Evolutionary conservation across 1,140 invertebrate genomes (phyloP), one percentile per base, ranked within the genome.

Genomic region (Drosophila pruinosa): DNA sequence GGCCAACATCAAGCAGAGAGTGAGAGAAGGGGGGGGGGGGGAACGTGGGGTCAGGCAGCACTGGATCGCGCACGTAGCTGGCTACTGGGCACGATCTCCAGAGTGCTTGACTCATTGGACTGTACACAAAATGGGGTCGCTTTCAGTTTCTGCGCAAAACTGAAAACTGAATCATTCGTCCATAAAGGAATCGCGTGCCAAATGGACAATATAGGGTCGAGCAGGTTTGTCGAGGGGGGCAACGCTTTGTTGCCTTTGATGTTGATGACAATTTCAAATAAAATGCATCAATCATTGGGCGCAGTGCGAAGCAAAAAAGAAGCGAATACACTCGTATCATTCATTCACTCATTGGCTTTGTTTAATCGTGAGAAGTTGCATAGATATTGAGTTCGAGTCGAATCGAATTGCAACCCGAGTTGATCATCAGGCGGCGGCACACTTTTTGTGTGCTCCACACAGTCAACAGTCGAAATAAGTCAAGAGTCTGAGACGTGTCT

Each of bases 211-310:
- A 24, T 14, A 22, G 22, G 4, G 7, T 4, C 15, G 22, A 22
- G 22, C 7, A 24, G 34, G n/a, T 6, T 7, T 3, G 22, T 21
- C 1, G 41, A 12, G 4, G 21, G 19, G 21, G 14, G 22, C 38
- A 53, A 63, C 48, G 56, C 34, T 68, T 72, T 80, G 56, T 64
- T 72, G 45, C 63, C 75, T 61, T 67, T 81, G 78, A 80, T 67
- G 68, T 74, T 77, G 57, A 78, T 78, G 75, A 78, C 53, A 68
- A 58, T 69, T 78, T 69, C 31, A 69, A 69, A 73, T 78, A 59
- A 74, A 78, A 78, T 74, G 79, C 79, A 64, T 83, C 71, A 77
- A 82, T 82, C 72, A 82, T 69, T 21, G 5, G 41, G 77, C 36
- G 26, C 56, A 54, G 41, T 28, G 39, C n/a, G 45, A 43, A 59